phyloP scores from a whole-genome alignment of 1,140 invertebrate genomes.

The Ruditapes philippinarum region DNA sequence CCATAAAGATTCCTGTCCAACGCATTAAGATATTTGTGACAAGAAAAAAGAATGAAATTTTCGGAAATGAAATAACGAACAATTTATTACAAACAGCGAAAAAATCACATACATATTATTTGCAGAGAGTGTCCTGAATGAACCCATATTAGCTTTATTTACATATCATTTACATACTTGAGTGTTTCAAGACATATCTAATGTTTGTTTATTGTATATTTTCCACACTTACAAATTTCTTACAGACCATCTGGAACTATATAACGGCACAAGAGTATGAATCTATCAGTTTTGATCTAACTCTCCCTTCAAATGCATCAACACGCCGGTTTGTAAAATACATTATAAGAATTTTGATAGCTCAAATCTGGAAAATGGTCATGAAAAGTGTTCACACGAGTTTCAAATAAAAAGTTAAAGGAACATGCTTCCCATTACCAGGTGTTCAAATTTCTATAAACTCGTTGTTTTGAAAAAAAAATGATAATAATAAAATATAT shows the following conservation, averaged over 20 bases:
- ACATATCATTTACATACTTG: slow-evolving; percentile 31
- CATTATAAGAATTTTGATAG: slow-evolving; percentile 10
- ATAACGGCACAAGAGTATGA: neutral
- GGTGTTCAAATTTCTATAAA: neutral
- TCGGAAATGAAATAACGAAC: too few species aligned
- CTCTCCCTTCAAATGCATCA: slow-evolving; percentile 24
- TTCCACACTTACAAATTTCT: slow-evolving; percentile 25
- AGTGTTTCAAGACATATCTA: slow-evolving; percentile 23
- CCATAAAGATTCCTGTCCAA: too few species aligned
- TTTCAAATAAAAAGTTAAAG: slow-evolving; percentile 17
- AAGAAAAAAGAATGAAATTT: too few species aligned
- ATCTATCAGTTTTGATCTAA: neutral
- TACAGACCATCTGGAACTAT: neutral
- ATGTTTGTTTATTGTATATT: slow-evolving; percentile 31
- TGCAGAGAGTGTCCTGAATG: too few species aligned
- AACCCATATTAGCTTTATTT: slow-evolving; percentile 3
- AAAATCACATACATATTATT: too few species aligned
- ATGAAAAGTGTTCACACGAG: slow-evolving; percentile 40
- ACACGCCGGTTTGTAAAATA: neutral
- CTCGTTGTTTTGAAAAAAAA: too few species aligned
- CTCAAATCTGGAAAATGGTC: neutral
- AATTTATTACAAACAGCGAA: too few species aligned
- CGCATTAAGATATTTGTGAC: too few species aligned
- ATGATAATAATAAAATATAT: too few species aligned
- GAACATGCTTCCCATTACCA: neutral